Percentiles rank a stretch among this genome's conserved stretches.
Evolutionary conservation across 2,113 vertebrate species (phyloP).

Genomic region (Gobio gobio): DNA sequence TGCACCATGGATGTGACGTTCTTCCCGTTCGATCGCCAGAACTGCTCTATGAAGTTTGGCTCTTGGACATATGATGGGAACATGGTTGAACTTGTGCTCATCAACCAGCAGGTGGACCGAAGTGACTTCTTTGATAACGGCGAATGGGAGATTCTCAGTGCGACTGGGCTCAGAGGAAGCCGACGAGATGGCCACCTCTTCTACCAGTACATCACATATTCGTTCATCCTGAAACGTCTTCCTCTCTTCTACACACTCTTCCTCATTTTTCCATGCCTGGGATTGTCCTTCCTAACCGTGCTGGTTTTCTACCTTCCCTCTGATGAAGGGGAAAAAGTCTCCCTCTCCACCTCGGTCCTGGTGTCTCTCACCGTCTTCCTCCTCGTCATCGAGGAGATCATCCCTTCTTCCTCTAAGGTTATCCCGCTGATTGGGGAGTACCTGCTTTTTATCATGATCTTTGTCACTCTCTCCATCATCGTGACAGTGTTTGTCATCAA

Average conservation of each 20-base stretch:
- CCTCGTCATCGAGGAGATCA: conserved; percentile 96
- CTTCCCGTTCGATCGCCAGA: conserved; percentile 96
- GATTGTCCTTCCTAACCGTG: conserved; percentile 92
- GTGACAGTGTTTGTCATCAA: conserved; percentile 97
- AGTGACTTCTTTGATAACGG: conserved; percentile 97
- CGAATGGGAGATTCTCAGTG: conserved; percentile 94
- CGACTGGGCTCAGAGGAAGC: conserved; percentile 87
- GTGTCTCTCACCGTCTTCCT: conserved; percentile 98
- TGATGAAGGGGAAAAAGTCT: conserved; percentile 96
- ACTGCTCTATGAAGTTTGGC: conserved; percentile 98
- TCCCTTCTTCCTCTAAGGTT: conserved; percentile 96
- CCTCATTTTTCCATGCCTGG: conserved; percentile 93
- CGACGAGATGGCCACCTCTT: conserved; percentile 84
- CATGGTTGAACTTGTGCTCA: conserved; percentile 91
- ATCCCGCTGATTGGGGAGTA: conserved; percentile 97
- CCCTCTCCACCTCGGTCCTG: conserved; percentile 92
- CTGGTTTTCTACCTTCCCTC: conserved; percentile 97
- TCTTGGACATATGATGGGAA: conserved; percentile 95
- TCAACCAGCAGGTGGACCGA: conserved; percentile 90
- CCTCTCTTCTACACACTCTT: conserved; percentile 96
- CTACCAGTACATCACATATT: conserved; percentile 92
- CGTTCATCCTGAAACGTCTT: conserved; percentile 91
- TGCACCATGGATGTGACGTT: conserved; percentile 97
- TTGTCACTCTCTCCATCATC: conserved; percentile 94
- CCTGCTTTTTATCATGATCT: conserved; percentile 97